These are phyloP conservation scores for Gerris lacustris DNA, from an alignment of 2,888 invertebrate species.

Conservation along the genomic window DNA sequence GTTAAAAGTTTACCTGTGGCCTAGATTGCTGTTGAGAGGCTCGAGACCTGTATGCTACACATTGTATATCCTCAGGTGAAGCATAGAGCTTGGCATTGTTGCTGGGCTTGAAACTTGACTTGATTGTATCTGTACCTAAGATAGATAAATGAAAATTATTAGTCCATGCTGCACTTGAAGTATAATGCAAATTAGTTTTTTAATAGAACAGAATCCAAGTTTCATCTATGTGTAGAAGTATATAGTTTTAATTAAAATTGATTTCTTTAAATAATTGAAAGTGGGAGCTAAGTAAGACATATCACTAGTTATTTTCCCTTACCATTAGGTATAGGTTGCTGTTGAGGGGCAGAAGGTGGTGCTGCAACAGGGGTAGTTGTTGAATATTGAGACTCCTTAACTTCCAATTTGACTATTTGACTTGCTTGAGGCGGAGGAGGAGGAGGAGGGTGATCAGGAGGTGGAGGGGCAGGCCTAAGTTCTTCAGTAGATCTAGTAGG, in stretches of 20 bases:
- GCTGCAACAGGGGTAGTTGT: not conserved
- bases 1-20: constrained; percentile 31
- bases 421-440: constrained; percentile 56
- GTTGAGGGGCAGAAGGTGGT: not conserved
- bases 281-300: not conserved
- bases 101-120: constrained; percentile 81
- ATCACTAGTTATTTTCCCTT: not conserved
- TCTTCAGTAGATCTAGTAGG: constrained; percentile 28
- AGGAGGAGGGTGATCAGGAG: constrained; percentile 29
- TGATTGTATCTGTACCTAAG: constrained; percentile 45
- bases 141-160: constrained; percentile 13
- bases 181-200: too few relatives aligned
- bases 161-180: too few relatives aligned
- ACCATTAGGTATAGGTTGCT: not conserved
- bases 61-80: constrained; percentile 70
- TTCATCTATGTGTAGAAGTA: too few relatives aligned
- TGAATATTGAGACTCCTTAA: constrained; percentile 32
- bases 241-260: too few relatives aligned
- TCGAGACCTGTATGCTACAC: constrained; percentile 45
- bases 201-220: too few relatives aligned
- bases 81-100: constrained; percentile 77
- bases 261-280: not conserved
- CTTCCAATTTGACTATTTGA: constrained; percentile 56
- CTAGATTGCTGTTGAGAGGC: constrained; percentile 31
- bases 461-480: constrained; percentile 26